phyloP scores from a whole-genome alignment of 2,888 invertebrate species.

The Dryobota labecula region DNA sequence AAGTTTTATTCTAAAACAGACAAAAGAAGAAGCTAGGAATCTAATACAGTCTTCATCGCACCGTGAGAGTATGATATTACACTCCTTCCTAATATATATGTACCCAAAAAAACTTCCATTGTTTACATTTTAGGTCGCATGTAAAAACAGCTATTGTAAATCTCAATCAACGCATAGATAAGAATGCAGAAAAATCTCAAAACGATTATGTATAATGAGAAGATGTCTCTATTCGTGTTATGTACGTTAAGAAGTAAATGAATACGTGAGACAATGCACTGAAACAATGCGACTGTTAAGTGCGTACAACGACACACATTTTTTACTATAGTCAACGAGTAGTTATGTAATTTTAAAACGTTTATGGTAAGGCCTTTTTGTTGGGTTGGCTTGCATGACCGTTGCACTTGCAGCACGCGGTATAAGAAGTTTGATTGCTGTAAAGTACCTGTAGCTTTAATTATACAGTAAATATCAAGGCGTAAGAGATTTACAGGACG shows the following conservation, averaged over 20 bases:
- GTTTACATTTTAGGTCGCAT: constrained; percentile 64
- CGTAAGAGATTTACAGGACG: neutral
- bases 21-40: constrained; percentile 20
- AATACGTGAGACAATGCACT: constrained; percentile 69
- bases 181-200: constrained; percentile 63
- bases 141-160: constrained; percentile 69
- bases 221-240: constrained; percentile 65
- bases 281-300: constrained; percentile 73
- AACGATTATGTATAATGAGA: constrained; percentile 66
- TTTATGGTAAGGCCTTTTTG: constrained; percentile 58
- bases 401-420: constrained; percentile 27
- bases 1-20: neutral
- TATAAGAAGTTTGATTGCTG: constrained; percentile 33
- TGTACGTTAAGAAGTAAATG: constrained; percentile 65
- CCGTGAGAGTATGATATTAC: constrained; percentile 42
- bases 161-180: constrained; percentile 68
- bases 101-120: constrained; percentile 58
- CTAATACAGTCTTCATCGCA: constrained; percentile 16
- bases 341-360: constrained; percentile 69
- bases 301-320: constrained; percentile 74
- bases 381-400: constrained; percentile 46
- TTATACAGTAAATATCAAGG: constrained; percentile 12
- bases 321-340: constrained; percentile 66
- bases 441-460: constrained; percentile 23
- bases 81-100: constrained; percentile 21